These are phyloP conservation scores for Hemistola chrysoprasaria DNA, from an alignment of 2,888 invertebrate species.

Conservation along the genomic window DNA sequence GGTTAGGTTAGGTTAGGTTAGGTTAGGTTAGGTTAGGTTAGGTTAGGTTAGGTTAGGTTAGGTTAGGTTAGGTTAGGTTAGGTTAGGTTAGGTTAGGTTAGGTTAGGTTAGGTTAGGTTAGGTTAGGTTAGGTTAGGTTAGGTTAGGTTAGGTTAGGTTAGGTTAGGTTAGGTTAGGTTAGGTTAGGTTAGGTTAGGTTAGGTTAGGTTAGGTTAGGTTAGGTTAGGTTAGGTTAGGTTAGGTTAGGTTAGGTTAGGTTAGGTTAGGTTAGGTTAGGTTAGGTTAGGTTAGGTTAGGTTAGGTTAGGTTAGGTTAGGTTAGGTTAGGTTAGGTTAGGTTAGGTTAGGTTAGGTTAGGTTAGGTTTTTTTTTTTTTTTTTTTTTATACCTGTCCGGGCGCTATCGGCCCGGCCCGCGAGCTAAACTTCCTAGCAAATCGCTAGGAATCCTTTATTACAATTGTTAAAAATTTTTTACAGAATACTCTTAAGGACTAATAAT, in stretches of 20 bases:
- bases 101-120: conserved; percentile 23
- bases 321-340: conserved; percentile 24
- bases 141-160: conserved; percentile 25
- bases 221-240: conserved; percentile 23
- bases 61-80: conserved; percentile 23
- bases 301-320: conserved; percentile 27
- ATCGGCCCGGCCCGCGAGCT: too few species aligned
- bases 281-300: conserved; percentile 30
- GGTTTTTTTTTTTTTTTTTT: too few species aligned
- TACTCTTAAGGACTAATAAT: too few species aligned
- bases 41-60: conserved; percentile 21
- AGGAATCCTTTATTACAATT: too few species aligned
- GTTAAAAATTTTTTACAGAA: too few species aligned
- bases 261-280: conserved; percentile 28
- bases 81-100: conserved; percentile 26
- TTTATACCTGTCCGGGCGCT: too few species aligned
- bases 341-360: conserved; percentile 25
- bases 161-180: conserved; percentile 27
- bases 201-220: conserved; percentile 20
- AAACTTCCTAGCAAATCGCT: too few species aligned
- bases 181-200: conserved; percentile 24
- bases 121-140: conserved; percentile 23
- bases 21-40: conserved; percentile 27
- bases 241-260: conserved; percentile 18
- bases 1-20: conserved; percentile 25